A percentile compares a stretch with the other conserved stretches of the same genome.
Evolutionary conservation across 2,888 invertebrate species (phyloP).

Genomic region (Apoda limacodes): DNA sequence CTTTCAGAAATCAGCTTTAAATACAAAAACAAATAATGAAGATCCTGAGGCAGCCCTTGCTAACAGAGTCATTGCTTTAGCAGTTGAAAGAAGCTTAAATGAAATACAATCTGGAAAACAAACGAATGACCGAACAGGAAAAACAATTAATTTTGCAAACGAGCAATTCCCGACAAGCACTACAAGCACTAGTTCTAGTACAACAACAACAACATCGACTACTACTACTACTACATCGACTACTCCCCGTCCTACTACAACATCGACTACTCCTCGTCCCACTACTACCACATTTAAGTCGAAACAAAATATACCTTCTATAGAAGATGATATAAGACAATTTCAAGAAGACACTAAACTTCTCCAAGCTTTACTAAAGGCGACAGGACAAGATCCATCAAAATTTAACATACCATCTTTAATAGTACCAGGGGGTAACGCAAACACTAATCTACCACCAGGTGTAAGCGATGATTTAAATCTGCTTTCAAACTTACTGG

Average conservation of each 20-base stretch:
- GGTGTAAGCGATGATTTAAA: slow-evolving; percentile 37
- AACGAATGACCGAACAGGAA: slow-evolving; percentile 36
- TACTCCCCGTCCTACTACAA: slow-evolving; percentile 25
- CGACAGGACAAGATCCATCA: slow-evolving; percentile 58
- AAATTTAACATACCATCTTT: slow-evolving; percentile 56
- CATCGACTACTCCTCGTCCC: slow-evolving; percentile 33
- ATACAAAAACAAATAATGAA: slow-evolving; percentile 40
- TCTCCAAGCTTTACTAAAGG: slow-evolving; percentile 55
- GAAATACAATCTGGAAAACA: slow-evolving; percentile 45
- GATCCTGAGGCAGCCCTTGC: slow-evolving; percentile 61
- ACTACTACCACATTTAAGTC: slow-evolving; percentile 28
- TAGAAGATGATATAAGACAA: slow-evolving; percentile 60
- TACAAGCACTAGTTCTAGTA: slow-evolving; percentile 22
- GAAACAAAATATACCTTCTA: slow-evolving; percentile 34
- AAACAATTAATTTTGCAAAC: slow-evolving; percentile 28
- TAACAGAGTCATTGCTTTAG: slow-evolving; percentile 66
- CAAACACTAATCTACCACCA: slow-evolving; percentile 43
- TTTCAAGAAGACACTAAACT: slow-evolving; percentile 62
- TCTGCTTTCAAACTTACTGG: slow-evolving; percentile 43
- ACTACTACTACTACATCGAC: slow-evolving; percentile 32
- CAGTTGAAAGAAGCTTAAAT: slow-evolving; percentile 61
- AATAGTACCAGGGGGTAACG: slow-evolving; percentile 29
- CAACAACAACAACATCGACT: slow-evolving; percentile 33
- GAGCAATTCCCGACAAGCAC: slow-evolving; percentile 32
- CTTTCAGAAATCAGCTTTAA: slow-evolving; percentile 59